Evolutionary conservation across 2,888 invertebrate species (phyloP), one percentile per base, ranked within the genome.

Genomic region (Nebria brevicollis): DNA sequence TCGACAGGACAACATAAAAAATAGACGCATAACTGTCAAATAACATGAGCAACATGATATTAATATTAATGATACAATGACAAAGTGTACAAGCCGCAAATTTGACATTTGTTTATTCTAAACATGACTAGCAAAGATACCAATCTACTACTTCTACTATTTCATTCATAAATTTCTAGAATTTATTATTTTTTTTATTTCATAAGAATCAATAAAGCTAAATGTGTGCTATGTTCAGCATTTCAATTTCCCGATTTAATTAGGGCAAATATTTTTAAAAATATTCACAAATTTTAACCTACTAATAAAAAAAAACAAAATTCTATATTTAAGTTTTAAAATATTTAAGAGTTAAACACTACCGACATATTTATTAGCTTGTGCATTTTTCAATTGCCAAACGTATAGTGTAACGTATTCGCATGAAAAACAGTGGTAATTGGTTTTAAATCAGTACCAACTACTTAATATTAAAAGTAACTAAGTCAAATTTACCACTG

Each of bases 51-150:
- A 77, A 70, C 70, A 54, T 43, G 41, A 43, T 77, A 13, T 77
- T 70, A 77, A 77, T 77, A 77, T 77, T 77, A 77, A 77, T 77
- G 77, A 77, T 54, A 66, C 54, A 15, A 42, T 25, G 43, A 20
- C 74, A 74, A 74, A 77, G 68, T 34, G 34, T 54, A 54, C 54
- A 13, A 8, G 54, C 54, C 54, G 54, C 54, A 54, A 54, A 54
- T 54, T 54, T 54, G 54, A 54, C 54, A 25, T 11, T 75, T 75
- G 65, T 64, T 64, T 75, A 75, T 75, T 75, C 75, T n/a, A 34
- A 26, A 7, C 34, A 66, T 26, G 66, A 76, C n/a, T 20, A 66
- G 76, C 66, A 75, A 66, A 65, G 65, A 75, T 34, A 34, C 34
- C 34, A 34, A 34, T 34, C 34, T 34, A 34, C 54, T 8, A 11